Percentiles rank a stretch among this genome's conserved stretches.
These are phyloP conservation scores for Acanthosoma haemorrhoidale DNA, from an alignment of 2,888 invertebrate genomes.

Conservation along the genomic window DNA sequence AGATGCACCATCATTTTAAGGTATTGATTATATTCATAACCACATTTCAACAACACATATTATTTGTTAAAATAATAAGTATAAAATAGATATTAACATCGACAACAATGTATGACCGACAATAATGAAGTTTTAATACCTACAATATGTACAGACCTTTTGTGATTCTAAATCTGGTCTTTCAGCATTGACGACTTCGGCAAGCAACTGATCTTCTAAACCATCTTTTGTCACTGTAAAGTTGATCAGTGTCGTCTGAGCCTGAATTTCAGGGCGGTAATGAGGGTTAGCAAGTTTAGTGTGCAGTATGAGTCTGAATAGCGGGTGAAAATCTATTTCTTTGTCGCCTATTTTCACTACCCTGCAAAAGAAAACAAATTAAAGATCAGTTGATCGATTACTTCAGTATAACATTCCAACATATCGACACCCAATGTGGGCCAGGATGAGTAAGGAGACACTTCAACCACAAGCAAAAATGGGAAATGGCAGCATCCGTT, in stretches of 20 bases:
- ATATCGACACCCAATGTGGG: too few relatives aligned
- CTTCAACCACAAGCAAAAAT: too few relatives aligned
- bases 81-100: neutral
- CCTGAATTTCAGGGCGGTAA: slow-evolving; percentile 95
- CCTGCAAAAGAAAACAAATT: too few relatives aligned
- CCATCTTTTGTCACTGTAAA: slow-evolving; percentile 92
- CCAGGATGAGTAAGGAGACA: too few relatives aligned
- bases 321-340: slow-evolving; percentile 80
- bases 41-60: too few relatives aligned
- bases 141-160: slow-evolving; percentile 49
- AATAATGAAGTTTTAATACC: neutral
- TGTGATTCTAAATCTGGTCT: slow-evolving; percentile 82
- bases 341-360: slow-evolving; percentile 82
- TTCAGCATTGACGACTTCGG: slow-evolving; percentile 89
- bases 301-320: slow-evolving; percentile 78
- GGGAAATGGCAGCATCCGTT: too few relatives aligned
- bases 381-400: too few relatives aligned
- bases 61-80: too few relatives aligned
- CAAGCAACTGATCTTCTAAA: slow-evolving; percentile 88
- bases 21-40: too few relatives aligned
- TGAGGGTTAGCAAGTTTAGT: slow-evolving; percentile 93
- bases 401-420: too few relatives aligned
- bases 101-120: neutral
- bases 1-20: too few relatives aligned
- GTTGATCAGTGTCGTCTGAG: slow-evolving; percentile 90